These are phyloP conservation scores for Perca fluviatilis DNA, from an alignment of 2,113 vertebrate species.

Conservation along the genomic window DNA sequence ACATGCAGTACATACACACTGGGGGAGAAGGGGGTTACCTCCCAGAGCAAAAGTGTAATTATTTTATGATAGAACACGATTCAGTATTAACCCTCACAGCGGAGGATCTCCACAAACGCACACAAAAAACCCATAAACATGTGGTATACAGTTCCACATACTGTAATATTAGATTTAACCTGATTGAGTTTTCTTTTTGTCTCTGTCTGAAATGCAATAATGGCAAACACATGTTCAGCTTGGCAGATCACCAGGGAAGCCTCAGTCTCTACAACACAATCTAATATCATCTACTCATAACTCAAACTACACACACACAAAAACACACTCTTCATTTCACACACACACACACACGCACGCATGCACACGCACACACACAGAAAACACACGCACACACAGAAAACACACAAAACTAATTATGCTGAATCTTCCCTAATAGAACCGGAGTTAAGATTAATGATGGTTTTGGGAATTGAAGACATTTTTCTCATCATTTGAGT, in stretches of 20 bases:
- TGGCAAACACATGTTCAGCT: slow-evolving; percentile 80
- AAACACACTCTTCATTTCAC: not conserved
- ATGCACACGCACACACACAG: slow-evolving; percentile 36
- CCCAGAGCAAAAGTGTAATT: slow-evolving; percentile 65
- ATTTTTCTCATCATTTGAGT: slow-evolving; percentile 79
- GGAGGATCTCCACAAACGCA: slow-evolving; percentile 48
- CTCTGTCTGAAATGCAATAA: slow-evolving; percentile 79
- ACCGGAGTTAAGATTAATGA: slow-evolving; percentile 82
- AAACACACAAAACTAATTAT: slow-evolving; percentile 79
- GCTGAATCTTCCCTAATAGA: slow-evolving; percentile 82
- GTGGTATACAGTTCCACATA: slow-evolving; percentile 32
- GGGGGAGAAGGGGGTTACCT: slow-evolving; percentile 37
- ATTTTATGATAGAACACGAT: slow-evolving; percentile 54
- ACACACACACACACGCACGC: slow-evolving; percentile 1
- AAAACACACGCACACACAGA: not conserved
- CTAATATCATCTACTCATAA: slow-evolving; percentile 80
- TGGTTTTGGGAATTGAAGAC: slow-evolving; percentile 81
- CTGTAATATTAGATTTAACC: slow-evolving; percentile 71
- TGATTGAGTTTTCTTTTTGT: slow-evolving; percentile 79
- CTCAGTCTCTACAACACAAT: slow-evolving; percentile 76
- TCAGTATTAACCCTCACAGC: slow-evolving; percentile 51
- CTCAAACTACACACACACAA: slow-evolving; percentile 37
- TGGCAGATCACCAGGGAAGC: slow-evolving; percentile 78
- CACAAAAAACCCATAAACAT: slow-evolving; percentile 27
- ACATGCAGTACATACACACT: slow-evolving; percentile 20